phyloP scores from a whole-genome alignment of 1,140 invertebrate genomes.

The Drosophila mojavensis region DNA sequence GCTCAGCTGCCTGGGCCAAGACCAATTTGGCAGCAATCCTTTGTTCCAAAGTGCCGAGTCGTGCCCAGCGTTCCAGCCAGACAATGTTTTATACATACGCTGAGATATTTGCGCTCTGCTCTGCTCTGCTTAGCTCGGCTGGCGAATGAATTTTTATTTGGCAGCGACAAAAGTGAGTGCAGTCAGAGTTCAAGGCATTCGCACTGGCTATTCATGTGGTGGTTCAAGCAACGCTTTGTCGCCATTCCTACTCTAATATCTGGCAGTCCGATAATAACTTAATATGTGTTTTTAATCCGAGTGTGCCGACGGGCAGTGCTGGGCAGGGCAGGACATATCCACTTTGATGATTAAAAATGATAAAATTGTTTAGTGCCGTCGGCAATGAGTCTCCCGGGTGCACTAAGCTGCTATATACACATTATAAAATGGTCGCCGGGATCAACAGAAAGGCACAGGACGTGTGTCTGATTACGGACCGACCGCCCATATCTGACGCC shows the following conservation, averaged over 20 bases:
- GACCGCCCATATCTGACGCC: conserved; percentile 1
- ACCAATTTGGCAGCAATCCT: conserved; percentile 77
- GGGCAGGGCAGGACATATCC: conserved; percentile 47
- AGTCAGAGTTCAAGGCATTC: conserved; percentile 34
- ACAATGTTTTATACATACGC: conserved; percentile 72
- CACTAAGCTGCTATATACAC: conserved; percentile 83
- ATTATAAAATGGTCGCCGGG: conserved; percentile 84
- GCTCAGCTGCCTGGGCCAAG: conserved; percentile 28
- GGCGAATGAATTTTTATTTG: conserved; percentile 76
- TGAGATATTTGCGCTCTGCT: conserved; percentile 38
- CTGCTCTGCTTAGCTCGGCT: neutral
- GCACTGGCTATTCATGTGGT: conserved; percentile 46
- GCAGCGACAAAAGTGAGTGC: conserved; percentile 25
- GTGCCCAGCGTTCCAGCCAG: conserved; percentile 28
- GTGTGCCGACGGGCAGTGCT: conserved; percentile 27
- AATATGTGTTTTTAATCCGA: conserved; percentile 83
- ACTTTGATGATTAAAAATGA: conserved; percentile 84
- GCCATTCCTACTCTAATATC: neutral
- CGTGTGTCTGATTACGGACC: conserved; percentile 57
- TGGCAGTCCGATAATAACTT: conserved; percentile 78
- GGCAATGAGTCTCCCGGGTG: conserved; percentile 74
- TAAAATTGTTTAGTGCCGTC: conserved; percentile 83
- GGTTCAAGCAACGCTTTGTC: conserved; percentile 30
- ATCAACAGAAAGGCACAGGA: conserved; percentile 64
- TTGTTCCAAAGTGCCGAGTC: conserved; percentile 59